These are phyloP conservation scores for Drosophila sechellia DNA, from an alignment of 1,140 invertebrate genomes.

Conservation along the genomic window DNA sequence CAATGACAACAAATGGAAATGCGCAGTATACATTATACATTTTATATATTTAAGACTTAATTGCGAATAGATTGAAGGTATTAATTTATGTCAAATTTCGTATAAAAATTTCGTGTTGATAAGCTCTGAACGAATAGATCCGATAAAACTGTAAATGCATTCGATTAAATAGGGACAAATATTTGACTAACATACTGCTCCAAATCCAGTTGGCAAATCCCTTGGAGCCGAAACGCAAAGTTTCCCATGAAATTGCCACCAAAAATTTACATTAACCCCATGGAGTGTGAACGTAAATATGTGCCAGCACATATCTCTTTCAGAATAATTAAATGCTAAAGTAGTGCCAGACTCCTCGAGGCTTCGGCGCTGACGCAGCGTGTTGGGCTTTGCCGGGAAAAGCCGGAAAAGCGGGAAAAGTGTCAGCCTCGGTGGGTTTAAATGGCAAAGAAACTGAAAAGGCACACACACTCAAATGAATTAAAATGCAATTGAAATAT, in stretches of 20 bases:
- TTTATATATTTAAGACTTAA: too few relatives aligned
- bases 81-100: too few relatives aligned
- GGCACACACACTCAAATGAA: conserved; percentile 61
- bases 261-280: conserved; percentile 52
- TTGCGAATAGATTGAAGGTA: too few relatives aligned
- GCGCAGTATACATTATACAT: too few relatives aligned
- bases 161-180: too few relatives aligned
- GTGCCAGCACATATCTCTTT: conserved; percentile 23
- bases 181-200: conserved; percentile 6
- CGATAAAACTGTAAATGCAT: too few relatives aligned
- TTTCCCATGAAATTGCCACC: conserved; percentile 26
- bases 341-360: conserved; percentile 26
- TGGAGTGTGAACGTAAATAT: conserved; percentile 34
- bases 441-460: conserved; percentile 58
- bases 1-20: neutral
- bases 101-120: too few relatives aligned
- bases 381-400: conserved; percentile 8
- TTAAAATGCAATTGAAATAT: conserved; percentile 76
- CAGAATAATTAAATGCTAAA: conserved; percentile 59
- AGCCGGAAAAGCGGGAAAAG: conserved; percentile 12
- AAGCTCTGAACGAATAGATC: too few relatives aligned
- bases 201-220: conserved; percentile 29
- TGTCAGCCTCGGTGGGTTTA: conserved; percentile 52
- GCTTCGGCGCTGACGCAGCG: conserved; percentile 17
- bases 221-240: conserved; percentile 22